Conservation (phyloP, 2,888 invertebrate genomes). For the Neoaliturus tenellus region DNA sequence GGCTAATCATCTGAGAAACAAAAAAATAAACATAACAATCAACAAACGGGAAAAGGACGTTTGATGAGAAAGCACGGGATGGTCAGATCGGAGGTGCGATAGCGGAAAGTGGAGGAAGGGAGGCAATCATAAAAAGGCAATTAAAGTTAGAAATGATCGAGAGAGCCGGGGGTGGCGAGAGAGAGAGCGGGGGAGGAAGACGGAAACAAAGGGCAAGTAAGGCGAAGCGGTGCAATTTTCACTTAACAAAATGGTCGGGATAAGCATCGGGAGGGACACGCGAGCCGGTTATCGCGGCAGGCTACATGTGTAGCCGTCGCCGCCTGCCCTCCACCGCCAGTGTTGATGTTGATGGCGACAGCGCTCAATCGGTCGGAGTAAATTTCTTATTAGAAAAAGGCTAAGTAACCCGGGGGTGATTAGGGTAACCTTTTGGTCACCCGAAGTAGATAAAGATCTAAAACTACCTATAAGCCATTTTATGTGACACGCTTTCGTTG, state of each 20-base stretch:
- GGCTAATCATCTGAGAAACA: background rate
- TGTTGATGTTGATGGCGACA: background rate
- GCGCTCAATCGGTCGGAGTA: too few relatives aligned
- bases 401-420: too few relatives aligned
- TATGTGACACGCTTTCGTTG: too few relatives aligned
- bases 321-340: background rate
- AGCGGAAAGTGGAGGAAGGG: background rate
- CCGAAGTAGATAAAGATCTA: too few relatives aligned
- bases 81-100: conserved; percentile 16
- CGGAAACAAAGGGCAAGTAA: conserved; percentile 39
- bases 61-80: conserved; percentile 18
- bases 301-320: conserved; percentile 8
- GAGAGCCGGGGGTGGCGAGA: background rate
- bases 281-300: background rate
- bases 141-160: conserved; percentile 49
- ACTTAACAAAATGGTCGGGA: conserved; percentile 56
- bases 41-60: background rate
- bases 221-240: conserved; percentile 50
- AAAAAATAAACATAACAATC: background rate
- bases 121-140: conserved; percentile 42
- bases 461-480: too few relatives aligned
- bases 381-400: too few relatives aligned
- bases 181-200: background rate
- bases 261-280: conserved; percentile 51
- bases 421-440: too few relatives aligned